Evolutionary conservation across 2,113 vertebrate species (phyloP).

Genomic region (Sander vitreus): DNA sequence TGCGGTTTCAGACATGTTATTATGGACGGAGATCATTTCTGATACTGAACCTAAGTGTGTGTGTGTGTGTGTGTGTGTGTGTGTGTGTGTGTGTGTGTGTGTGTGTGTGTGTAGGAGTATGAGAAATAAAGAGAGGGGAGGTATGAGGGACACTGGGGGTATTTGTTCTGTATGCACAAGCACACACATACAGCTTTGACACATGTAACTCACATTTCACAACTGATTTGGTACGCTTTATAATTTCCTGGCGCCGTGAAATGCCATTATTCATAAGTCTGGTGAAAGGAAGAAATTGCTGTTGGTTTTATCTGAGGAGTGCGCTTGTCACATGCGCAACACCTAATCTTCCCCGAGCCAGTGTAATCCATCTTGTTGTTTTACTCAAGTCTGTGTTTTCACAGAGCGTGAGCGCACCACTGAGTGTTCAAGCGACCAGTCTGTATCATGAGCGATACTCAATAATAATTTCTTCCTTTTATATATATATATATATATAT

Average conservation of each 20-base stretch:
- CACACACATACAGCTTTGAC: conserved; percentile 40
- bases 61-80: not conserved
- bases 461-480: conserved; percentile 37
- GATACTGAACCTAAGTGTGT: too few relatives aligned
- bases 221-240: conserved; percentile 59
- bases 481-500: too few relatives aligned
- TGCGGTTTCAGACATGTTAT: too few relatives aligned
- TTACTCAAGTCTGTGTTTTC: conserved; percentile 56
- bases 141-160: conserved; percentile 9
- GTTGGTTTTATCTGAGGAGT: conserved; percentile 44
- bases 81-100: not conserved
- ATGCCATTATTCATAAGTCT: conserved; percentile 58
- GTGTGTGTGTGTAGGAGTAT: not conserved
- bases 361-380: conserved; percentile 69
- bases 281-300: conserved; percentile 45
- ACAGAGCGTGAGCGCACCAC: conserved; percentile 6
- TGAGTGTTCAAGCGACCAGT: not conserved
- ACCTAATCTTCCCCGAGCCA: conserved; percentile 54
- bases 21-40: too few relatives aligned
- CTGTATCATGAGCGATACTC: conserved; percentile 36
- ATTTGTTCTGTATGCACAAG: not conserved
- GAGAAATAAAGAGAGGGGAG: not conserved
- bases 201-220: conserved; percentile 63
- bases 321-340: conserved; percentile 38
- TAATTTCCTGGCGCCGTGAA: conserved; percentile 62